Evolutionary conservation across 2,888 invertebrate genomes (phyloP).

Genomic region (Cryptosula pallasiana): DNA sequence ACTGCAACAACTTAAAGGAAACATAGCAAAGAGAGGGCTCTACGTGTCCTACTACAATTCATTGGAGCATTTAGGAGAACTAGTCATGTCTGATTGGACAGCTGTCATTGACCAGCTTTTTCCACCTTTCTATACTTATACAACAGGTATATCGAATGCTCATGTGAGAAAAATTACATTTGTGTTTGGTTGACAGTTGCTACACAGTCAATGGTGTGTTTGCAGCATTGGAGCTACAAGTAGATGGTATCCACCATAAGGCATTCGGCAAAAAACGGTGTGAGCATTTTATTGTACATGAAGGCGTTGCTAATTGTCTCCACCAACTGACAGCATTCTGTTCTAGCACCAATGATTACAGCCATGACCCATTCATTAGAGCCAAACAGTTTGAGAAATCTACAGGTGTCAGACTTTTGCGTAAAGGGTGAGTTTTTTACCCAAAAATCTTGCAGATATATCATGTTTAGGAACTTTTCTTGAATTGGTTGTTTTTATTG

Average conservation of each 20-base stretch:
- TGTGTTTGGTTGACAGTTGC: not conserved
- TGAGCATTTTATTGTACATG: not conserved
- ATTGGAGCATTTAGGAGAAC: constrained; percentile 39
- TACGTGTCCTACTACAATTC: constrained; percentile 46
- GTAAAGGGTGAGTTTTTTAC: constrained; percentile 34
- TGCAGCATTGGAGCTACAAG: not conserved
- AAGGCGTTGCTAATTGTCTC: not conserved
- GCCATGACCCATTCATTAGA: constrained; percentile 11
- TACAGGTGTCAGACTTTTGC: constrained; percentile 30
- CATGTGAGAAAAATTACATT: not conserved
- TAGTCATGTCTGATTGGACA: constrained; percentile 45
- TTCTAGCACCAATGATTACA: not conserved
- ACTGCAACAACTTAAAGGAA: constrained; percentile 43
- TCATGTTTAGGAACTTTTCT: too few relatives aligned
- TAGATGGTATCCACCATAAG: not conserved
- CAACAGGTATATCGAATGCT: constrained; percentile 25
- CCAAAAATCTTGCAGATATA: too few relatives aligned
- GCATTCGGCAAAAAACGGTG: not conserved
- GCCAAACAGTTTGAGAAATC: constrained; percentile 17
- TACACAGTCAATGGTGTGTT: not conserved
- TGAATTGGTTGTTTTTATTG: too few relatives aligned
- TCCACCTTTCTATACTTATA: constrained; percentile 37
- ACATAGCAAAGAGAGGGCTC: constrained; percentile 47
- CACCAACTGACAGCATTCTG: not conserved
- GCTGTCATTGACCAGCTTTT: constrained; percentile 40